A percentile compares a stretch with the other conserved stretches of the same genome.
Conservation (phyloP, 2,113 vertebrate genomes). For the Chaetodon trifascialis region DNA sequence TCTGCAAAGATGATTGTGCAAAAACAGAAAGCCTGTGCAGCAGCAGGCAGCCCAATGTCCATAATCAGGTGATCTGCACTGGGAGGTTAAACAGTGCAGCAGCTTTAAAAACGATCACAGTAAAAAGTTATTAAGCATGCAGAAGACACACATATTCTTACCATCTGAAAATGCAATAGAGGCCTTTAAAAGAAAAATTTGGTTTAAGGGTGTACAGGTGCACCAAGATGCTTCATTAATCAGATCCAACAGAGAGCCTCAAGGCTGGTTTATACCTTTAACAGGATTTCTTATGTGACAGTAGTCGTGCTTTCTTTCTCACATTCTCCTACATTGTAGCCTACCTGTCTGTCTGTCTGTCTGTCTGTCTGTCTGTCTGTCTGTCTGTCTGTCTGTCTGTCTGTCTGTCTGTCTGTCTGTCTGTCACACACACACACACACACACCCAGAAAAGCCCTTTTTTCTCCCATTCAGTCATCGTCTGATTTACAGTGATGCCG, state of each 20-base stretch:
- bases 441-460: not conserved
- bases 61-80: not conserved
- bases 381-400: not conserved
- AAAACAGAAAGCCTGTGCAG: not conserved
- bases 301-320: no score
- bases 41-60: not conserved
- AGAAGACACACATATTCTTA: not conserved
- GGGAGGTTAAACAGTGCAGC: not conserved
- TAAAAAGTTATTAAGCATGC: constrained; percentile 27
- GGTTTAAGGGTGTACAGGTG: not conserved
- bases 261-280: not conserved
- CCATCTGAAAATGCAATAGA: not conserved
- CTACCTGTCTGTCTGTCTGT: no score
- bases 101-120: not conserved
- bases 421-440: not conserved
- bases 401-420: not conserved
- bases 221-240: constrained; percentile 9
- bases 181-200: not conserved
- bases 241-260: not conserved
- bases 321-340: not conserved
- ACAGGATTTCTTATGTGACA: not conserved
- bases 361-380: not conserved
- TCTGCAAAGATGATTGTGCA: not conserved
- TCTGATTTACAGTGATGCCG: not conserved
- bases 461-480: not conserved